Evolutionary conservation across 2,797 vertebrate species (phyloP), one percentile per base, ranked within the genome.

Genomic region (Galago senegalensis): DNA sequence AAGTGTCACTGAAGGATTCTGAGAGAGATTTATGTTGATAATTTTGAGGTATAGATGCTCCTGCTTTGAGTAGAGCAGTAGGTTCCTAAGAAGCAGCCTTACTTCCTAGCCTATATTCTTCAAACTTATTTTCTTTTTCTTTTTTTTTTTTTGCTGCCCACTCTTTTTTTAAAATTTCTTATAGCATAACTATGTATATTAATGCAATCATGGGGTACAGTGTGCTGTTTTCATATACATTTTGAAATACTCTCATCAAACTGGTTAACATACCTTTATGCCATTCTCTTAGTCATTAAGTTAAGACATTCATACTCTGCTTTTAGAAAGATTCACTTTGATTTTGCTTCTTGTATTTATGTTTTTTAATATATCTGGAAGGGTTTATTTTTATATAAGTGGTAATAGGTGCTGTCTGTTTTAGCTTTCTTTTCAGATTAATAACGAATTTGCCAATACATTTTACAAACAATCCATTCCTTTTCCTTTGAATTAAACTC

Each of bases 401-500:
- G 43, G 16, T 87, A 61, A 61, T 81, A 40, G 20, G 37, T 21
- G 5, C 23, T 87, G 7, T 53, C 63, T 58, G 23, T 84, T 80
- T 94, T 49, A 86, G 25, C 4, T 29, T 31, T 49, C 20, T 27
- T 27, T n/a, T 5, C 21, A 43, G 76, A 29, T 69, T 87, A 72
- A 87, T 82, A 88, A 82, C 27, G 34, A 87, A 25, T 80, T 90
- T 84, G 34, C 21, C 25, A 58, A 56, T 16, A 72, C 46, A 31
- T 75, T 90, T 93, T 73, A 70, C 80, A 60, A 96, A 43, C 73
- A 69, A 76, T 40, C 20, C 14, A 84, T 43, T 84, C 10, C 58
- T 86, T 89, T 93, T 7, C 72, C 46, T 95, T 80, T 83, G 76
- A 83, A 92, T 75, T 87, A 84, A 87, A 90, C 27, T 56, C 37